Base-by-base conservation (phyloP, 2,113 vertebrate genomes). In the Crotalus horridus region DNA sequence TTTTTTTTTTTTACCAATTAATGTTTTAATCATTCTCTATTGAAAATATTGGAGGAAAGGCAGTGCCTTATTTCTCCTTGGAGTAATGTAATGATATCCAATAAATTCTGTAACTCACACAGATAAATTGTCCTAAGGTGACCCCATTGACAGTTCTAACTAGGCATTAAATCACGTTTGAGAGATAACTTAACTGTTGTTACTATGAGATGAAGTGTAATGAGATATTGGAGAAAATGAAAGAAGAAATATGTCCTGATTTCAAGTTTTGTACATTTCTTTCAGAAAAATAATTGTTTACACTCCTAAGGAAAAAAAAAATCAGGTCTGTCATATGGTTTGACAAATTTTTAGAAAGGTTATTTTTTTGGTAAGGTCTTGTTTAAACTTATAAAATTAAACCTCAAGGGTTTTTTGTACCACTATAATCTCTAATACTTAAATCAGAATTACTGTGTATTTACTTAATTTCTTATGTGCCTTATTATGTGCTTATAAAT, bases 381-480 rank as follows among this genome's bases (percentile, higher is more conserved):
- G 93, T 98, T 98, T 98, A 96, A 94, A 96, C 96, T 97, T 96
- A 96, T 94, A 97, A 97, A 97, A 93, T 94, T 93, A 95, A 97
- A 97, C 96, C 95, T 98, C 93, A 96, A 96, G 92, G 97, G 95
- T 90, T 96, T 98, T 98, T 98, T 98, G 96, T 98, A 98, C 97
- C 97, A 98, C 97, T 98, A 88, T 97, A 95, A 97, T 97, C 95
- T 97, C 95, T 98, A 98, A 97, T 97, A 97, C 96, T 96, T 97
- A 96, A 96, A 95, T 98, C 97, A 97, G 96, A 98, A 98, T 98
- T 98, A 97, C 96, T 97, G 95, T 98, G 96, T 98, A 97, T 97
- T 98, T 98, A 97, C 97, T 97, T 98, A 93, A 97, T 98, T 98
- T 98, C 96, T 98, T 98, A 98, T 94, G 98, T 99, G 98, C 98